Evolutionary conservation across 1,140 invertebrate species (phyloP).

Genomic region (Leptinotarsa undecemlineata): DNA sequence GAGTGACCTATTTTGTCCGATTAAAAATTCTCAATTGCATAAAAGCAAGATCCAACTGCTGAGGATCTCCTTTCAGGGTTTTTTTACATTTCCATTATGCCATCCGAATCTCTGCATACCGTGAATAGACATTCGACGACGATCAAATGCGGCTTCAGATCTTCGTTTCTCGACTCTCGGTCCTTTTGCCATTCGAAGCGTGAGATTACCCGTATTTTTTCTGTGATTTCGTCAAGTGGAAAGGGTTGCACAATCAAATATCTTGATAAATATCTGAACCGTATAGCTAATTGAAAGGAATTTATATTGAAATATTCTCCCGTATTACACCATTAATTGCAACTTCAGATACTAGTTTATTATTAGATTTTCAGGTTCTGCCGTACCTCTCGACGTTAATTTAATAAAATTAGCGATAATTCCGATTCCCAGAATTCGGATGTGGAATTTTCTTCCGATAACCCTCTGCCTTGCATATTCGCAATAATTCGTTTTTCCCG

Average conservation of each 20-base stretch:
- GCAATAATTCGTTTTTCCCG: neutral
- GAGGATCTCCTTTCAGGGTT: neutral
- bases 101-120: neutral
- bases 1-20: too few relatives aligned
- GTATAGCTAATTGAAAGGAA: conserved; percentile 27
- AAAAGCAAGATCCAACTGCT: too few relatives aligned
- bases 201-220: conserved; percentile 29
- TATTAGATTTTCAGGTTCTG: conserved; percentile 24
- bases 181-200: conserved; percentile 22
- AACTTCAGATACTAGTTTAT: conserved; percentile 30
- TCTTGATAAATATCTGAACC: conserved; percentile 30
- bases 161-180: neutral
- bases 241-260: conserved; percentile 27
- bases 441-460: conserved; percentile 30
- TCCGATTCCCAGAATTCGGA: conserved; percentile 25
- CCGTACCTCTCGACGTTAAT: conserved; percentile 16
- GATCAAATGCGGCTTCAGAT: conserved; percentile 13
- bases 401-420: conserved; percentile 30
- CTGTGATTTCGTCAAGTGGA: conserved; percentile 22
- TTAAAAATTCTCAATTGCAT: too few relatives aligned
- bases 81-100: neutral
- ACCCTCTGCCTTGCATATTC: neutral
- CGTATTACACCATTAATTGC: conserved; percentile 29
- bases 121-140: conserved; percentile 5
- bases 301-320: conserved; percentile 31